Evolutionary conservation across 2,797 vertebrate species (phyloP), one percentile per base, ranked within the genome.

Genomic region (Gallinago solitaria): DNA sequence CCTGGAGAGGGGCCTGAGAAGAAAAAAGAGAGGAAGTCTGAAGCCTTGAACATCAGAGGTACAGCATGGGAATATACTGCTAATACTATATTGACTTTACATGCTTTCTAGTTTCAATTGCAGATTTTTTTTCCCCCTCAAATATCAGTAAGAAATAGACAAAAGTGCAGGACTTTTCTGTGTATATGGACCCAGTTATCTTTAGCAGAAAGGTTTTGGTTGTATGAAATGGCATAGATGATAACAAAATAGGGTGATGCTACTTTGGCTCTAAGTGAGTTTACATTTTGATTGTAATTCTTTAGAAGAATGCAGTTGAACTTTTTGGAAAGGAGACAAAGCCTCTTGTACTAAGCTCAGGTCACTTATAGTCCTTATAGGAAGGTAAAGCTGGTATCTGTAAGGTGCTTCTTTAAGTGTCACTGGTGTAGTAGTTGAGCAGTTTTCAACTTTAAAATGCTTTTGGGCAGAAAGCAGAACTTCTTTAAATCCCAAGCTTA

Each of bases 31-130:
- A 98, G 96, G 6, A 98, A 98, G 37, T 98, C 97, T 0, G 97
- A 97, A 90, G 98, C 98, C 11, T 97, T 99, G 84, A 99, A 99
- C 73, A 99, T 99, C 95, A 97, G 98, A 98, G 98, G 98, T 99
- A 97, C 43, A 87, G 5, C 18, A 47, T 5, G 28, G 13, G 4
- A 39, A 8, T 35, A 30, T 48, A n/a, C 27, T 43, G 25, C 37
- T 87, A 27, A 24, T 11, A 11, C 35, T 86, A 23, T 21, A 54
- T 25, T 78, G 39, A 65, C 50, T 88, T 78, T 23, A 83, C 78
- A 27, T 4, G 1, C 32, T 45, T 63, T 50, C 20, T 50, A 11
- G 1, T 73, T 78, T 48, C 24, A 2, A 7, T 57, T 39, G 71
- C 35, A 59, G 8, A 25, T 33, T 27, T 75, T 33, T 27, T 69